phyloP scores from a whole-genome alignment of 2,888 invertebrate genomes.

The Trypoxylon attenuatum region DNA sequence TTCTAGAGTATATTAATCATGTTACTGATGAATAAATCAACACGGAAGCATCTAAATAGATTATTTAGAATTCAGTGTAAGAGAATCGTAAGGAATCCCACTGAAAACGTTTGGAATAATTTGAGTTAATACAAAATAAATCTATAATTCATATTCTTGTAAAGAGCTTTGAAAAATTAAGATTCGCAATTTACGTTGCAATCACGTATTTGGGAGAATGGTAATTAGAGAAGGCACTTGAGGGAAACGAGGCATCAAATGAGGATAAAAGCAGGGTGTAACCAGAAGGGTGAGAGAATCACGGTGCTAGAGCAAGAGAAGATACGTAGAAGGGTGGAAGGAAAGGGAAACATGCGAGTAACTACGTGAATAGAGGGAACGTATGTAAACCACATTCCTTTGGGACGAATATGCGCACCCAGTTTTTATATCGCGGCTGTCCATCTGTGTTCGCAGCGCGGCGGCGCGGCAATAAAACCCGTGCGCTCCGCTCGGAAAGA shows the following conservation, averaged over 20 bases:
- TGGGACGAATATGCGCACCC: conserved; percentile 52
- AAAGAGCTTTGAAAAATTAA: neutral
- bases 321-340: conserved; percentile 3
- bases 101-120: too few species aligned
- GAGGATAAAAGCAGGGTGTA: too few species aligned
- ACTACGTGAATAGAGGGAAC: conserved; percentile 33
- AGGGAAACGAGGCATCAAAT: conserved; percentile 1
- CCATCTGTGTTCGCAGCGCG: conserved; percentile 50
- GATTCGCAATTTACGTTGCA: neutral
- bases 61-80: too few species aligned
- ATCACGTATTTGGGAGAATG: neutral
- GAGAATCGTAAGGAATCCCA: too few species aligned
- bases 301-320: neutral
- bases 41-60: too few species aligned
- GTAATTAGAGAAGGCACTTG: neutral
- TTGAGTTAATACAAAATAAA: too few species aligned
- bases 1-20: too few species aligned
- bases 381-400: conserved; percentile 46
- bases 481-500: conserved; percentile 45
- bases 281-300: too few species aligned
- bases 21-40: too few species aligned
- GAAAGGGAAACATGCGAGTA: conserved; percentile 14
- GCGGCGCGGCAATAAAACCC: conserved; percentile 52
- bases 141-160: too few species aligned
- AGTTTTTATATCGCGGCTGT: conserved; percentile 58